phyloP scores from a whole-genome alignment of 30 jellyfish, hydroid and myxozoan genomes.

The Cassiopea xamachana region DNA sequence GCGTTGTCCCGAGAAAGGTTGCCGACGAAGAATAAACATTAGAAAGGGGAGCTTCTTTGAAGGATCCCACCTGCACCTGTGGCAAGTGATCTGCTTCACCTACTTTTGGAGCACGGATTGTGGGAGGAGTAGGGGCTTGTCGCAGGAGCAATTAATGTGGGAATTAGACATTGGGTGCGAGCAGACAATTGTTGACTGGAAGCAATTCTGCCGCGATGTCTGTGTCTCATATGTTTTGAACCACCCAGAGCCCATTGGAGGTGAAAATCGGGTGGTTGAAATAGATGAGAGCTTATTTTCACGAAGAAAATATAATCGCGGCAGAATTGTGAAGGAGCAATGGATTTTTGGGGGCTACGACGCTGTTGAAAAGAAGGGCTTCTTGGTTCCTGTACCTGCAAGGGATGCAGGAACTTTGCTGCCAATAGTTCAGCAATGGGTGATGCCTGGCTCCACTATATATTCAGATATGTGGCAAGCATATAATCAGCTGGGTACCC shows the following conservation, averaged over 20 bases:
- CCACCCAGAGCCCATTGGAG: not conserved
- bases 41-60: conserved; percentile 22
- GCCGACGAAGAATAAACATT: not conserved
- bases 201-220: not conserved
- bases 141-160: not conserved
- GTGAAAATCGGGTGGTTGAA: not conserved
- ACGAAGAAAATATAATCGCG: not conserved
- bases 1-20: not conserved
- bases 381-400: too few species aligned
- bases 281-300: not conserved
- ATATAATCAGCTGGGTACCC: too few species aligned
- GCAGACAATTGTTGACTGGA: not conserved
- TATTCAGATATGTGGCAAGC: too few species aligned
- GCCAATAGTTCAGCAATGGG: too few species aligned
- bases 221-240: not conserved
- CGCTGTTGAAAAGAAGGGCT: too few species aligned
- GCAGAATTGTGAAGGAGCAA: too few species aligned
- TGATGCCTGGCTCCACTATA: too few species aligned
- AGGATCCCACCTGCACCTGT: conserved; percentile 3
- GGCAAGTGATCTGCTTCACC: conserved; percentile 6
- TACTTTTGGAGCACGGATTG: not conserved
- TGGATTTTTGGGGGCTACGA: too few species aligned
- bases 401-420: too few species aligned
- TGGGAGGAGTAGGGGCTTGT: not conserved
- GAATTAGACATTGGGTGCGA: not conserved